Conservation (phyloP, 2,888 invertebrate species). For the Tipula unca region DNA sequence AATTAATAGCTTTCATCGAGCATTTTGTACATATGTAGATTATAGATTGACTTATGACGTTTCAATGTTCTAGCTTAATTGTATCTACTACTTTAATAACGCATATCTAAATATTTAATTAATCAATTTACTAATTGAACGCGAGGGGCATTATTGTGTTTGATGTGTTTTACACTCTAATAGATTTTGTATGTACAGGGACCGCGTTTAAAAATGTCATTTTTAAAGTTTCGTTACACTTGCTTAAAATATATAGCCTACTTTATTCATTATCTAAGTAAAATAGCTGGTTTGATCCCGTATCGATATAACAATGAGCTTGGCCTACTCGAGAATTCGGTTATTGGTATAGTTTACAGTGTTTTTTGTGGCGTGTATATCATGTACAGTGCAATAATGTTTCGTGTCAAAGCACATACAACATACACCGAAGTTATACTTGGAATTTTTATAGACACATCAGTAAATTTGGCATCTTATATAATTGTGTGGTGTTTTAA, state of each 20-base stretch:
- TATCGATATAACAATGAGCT: not conserved
- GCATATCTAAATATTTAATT: too few relatives aligned
- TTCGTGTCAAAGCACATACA: not conserved
- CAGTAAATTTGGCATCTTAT: not conserved
- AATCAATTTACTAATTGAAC: too few relatives aligned
- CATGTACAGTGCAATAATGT: not conserved
- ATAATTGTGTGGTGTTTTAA: not conserved
- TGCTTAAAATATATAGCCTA: not conserved
- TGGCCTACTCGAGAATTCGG: not conserved
- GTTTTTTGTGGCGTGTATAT: not conserved
- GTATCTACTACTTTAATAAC: too few relatives aligned
- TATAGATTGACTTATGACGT: too few relatives aligned
- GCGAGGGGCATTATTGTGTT: too few relatives aligned
- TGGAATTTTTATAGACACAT: not conserved
- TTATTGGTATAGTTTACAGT: not conserved
- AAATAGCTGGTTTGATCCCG: not conserved
- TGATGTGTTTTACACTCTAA: too few relatives aligned
- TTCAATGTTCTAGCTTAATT: too few relatives aligned
- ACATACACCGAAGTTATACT: not conserved
- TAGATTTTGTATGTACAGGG: too few relatives aligned
- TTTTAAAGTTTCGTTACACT: too few relatives aligned
- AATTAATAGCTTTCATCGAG: too few relatives aligned
- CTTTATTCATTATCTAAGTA: not conserved
- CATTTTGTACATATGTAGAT: too few relatives aligned
- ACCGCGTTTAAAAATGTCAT: too few relatives aligned